Conservation (phyloP, 1,140 invertebrate species). For the Dermatophagoides farinae region DNA sequence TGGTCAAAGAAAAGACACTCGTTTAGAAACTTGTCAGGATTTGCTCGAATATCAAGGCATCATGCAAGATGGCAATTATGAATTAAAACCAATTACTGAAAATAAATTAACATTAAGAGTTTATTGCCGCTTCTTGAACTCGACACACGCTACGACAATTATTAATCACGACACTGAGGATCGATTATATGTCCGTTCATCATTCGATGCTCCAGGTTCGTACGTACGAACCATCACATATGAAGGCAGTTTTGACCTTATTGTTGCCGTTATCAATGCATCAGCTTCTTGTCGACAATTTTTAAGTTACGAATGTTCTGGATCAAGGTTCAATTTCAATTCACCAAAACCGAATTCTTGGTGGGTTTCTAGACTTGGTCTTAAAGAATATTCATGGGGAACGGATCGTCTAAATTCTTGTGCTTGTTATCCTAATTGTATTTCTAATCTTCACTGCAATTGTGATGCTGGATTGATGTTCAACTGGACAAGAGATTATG, state of each 20-base stretch:
- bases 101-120: constrained; percentile 17
- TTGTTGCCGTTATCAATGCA: constrained; percentile 16
- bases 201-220: constrained; percentile 14
- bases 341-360: constrained; percentile 14
- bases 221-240: constrained; percentile 18
- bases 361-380: constrained; percentile 16
- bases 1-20: too few species aligned
- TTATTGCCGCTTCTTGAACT: constrained; percentile 14
- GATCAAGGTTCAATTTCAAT: constrained; percentile 19
- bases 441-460: constrained; percentile 15
- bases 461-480: constrained; percentile 16
- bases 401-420: constrained; percentile 13
- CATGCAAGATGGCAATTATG: constrained; percentile 15
- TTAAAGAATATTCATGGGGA: constrained; percentile 14
- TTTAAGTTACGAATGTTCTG: constrained; percentile 18
- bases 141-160: constrained; percentile 14
- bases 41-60: constrained; percentile 13
- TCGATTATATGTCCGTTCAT: constrained; percentile 16
- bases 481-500: constrained; percentile 15
- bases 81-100: constrained; percentile 18
- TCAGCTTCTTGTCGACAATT: constrained; percentile 18
- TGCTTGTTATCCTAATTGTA: constrained; percentile 14
- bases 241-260: constrained; percentile 14
- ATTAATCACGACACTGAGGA: constrained; percentile 21
- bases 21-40: constrained; percentile 9